phyloP scores from a whole-genome alignment of 2,888 invertebrate genomes.

The Linnaemya vulpina region DNA sequence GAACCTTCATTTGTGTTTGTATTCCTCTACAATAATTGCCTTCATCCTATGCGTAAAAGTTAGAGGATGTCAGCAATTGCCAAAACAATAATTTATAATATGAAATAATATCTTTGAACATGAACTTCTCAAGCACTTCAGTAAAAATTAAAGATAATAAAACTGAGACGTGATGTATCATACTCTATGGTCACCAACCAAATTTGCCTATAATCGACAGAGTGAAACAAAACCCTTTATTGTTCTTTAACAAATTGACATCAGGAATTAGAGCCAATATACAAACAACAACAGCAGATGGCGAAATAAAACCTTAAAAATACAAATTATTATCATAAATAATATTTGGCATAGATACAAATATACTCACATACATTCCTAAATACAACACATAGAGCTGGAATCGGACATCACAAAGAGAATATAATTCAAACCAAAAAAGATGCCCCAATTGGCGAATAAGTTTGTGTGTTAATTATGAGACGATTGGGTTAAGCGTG shows the following conservation, averaged over 20 bases:
- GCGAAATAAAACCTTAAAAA: slow-evolving; percentile 58
- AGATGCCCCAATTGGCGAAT: slow-evolving; percentile 45
- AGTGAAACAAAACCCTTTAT: neutral
- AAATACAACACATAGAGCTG: slow-evolving; percentile 66
- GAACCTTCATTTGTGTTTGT: no score
- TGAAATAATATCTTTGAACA: slow-evolving; percentile 40
- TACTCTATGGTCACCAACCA: slow-evolving; percentile 70
- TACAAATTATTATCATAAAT: slow-evolving; percentile 81
- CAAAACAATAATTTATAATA: slow-evolving; percentile 47
- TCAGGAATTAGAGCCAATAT: slow-evolving; percentile 13
- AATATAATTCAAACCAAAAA: slow-evolving; percentile 36
- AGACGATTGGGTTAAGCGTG: slow-evolving; percentile 71
- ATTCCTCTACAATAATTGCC: neutral
- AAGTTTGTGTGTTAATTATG: slow-evolving; percentile 64
- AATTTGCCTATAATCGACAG: slow-evolving; percentile 77
- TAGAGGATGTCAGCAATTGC: slow-evolving; percentile 43
- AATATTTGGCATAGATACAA: slow-evolving; percentile 76
- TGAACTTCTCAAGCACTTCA: slow-evolving; percentile 36
- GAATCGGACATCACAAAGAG: slow-evolving; percentile 44
- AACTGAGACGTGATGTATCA: slow-evolving; percentile 81
- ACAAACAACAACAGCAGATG: slow-evolving; percentile 74
- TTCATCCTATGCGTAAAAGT: neutral
- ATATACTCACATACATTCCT: slow-evolving; percentile 6
- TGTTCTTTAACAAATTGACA: slow-evolving; percentile 55
- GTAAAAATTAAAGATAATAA: slow-evolving; percentile 80